Base-by-base conservation (phyloP, 1,140 invertebrate genomes). In the Solenopsis fugax region DNA sequence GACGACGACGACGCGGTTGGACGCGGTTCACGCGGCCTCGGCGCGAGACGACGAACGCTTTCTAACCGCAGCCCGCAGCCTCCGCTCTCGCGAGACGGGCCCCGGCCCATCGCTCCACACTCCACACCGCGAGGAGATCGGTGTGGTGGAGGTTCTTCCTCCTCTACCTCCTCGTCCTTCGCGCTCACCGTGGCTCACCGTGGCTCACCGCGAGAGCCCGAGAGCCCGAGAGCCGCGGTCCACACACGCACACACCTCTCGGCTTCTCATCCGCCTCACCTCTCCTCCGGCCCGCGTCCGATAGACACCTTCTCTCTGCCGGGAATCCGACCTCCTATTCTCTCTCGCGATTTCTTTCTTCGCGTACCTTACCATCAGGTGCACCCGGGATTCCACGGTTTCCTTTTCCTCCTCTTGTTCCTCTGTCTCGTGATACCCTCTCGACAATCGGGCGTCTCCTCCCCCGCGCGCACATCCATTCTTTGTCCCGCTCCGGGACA, bases 51-150 rank as follows among this genome's bases (percentile, higher is more conserved):
- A 41, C 4, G 86, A 89, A 91, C 87, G 85, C 90, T 93, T 93
- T 92, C 85, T 86, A 92, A 91, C 91, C 91, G 88, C 93, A 93
- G 91, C 89, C 91, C 91, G 88, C 93, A 93, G 91, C 89, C 85
- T 90, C 90, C 90, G 62, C 21, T 18, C 67, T 34, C n/a, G 34
- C 10, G 50, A 64, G 48, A 56, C n/a, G 78, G 85, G 64, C 84
- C 62, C 16, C 71, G 58, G 13, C 9, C 45, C 9, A 16, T 48
- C 80, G 86, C 76, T 85, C 81, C 16, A n/a, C n/a, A n/a, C n/a
- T n/a, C n/a, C n/a, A n/a, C n/a, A n/a, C 50, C 29, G 21, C 65
- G 58, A 85, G 37, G 76, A 75, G 69, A 87, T 77, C 73, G 64
- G 75, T 34, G 37, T 56, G 64, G 84, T 48, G 41, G 34, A 29